Evolutionary conservation across 2,888 invertebrate genomes (phyloP).

Genomic region (Orthosia gracilis): DNA sequence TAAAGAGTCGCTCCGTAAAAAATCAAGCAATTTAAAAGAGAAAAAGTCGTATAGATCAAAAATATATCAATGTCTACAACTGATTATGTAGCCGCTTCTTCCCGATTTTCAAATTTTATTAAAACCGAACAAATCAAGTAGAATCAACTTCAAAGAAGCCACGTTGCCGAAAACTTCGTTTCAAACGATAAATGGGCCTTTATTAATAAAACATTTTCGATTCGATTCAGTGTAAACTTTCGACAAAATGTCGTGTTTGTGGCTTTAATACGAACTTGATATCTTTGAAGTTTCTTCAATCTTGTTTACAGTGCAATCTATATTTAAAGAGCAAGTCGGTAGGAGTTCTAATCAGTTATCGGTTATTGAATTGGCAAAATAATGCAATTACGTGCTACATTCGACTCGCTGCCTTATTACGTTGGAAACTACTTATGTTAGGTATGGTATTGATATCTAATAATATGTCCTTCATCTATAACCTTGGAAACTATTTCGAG

Average conservation of each 20-base stretch:
- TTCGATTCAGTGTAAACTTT: slow-evolving; percentile 63
- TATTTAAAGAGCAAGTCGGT: slow-evolving; percentile 28
- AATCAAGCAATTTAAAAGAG: too few relatives aligned
- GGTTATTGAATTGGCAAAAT: slow-evolving; percentile 14
- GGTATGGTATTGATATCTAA: too few relatives aligned
- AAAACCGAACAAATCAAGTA: slow-evolving; percentile 28
- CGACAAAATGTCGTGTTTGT: slow-evolving; percentile 56
- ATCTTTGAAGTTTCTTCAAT: slow-evolving; percentile 29
- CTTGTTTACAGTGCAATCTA: slow-evolving; percentile 22
- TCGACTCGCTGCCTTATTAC: background rate
- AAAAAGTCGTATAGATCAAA: background rate
- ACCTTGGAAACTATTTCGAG: background rate
- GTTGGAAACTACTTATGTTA: background rate
- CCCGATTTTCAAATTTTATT: slow-evolving; percentile 12
- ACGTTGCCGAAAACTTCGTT: slow-evolving; percentile 52
- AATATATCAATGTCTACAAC: background rate
- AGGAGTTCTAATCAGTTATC: slow-evolving; percentile 7
- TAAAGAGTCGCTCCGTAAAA: background rate
- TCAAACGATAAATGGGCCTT: slow-evolving; percentile 59
- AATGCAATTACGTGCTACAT: slow-evolving; percentile 1
- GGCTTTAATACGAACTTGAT: slow-evolving; percentile 49
- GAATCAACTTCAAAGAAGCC: slow-evolving; percentile 28
- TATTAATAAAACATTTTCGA: slow-evolving; percentile 61
- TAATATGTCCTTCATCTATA: background rate
- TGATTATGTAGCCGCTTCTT: background rate